A percentile compares a stretch with the other conserved stretches of the same genome.
Conservation (phyloP, 2,797 vertebrate genomes). For the Poeciliopsis gracilis region DNA sequence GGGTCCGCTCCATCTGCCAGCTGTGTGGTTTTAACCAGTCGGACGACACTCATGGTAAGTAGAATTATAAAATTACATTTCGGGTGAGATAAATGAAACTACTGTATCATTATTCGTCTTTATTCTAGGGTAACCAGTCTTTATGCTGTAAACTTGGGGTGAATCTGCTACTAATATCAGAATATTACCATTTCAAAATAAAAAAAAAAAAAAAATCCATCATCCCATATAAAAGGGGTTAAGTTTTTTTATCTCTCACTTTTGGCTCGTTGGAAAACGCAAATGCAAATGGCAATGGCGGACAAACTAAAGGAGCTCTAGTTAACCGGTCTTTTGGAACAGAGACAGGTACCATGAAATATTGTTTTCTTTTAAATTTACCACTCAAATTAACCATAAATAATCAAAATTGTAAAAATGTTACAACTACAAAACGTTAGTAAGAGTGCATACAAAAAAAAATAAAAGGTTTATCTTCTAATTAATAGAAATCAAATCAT, state of each 20-base stretch:
- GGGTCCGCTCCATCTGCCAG: slow-evolving; percentile 98
- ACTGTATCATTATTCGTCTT: not conserved
- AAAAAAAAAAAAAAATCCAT: not conserved
- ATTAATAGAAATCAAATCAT: not conserved
- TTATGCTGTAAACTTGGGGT: not conserved
- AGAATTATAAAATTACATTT: not conserved
- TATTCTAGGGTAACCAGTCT: not conserved
- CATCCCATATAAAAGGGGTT: not conserved
- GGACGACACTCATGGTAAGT: slow-evolving; percentile 90
- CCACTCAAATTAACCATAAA: not conserved
- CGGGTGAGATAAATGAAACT: not conserved
- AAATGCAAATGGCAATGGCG: not conserved
- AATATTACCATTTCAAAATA: not conserved
- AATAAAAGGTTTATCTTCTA: not conserved
- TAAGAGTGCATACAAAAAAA: not conserved
- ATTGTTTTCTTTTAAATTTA: not conserved
- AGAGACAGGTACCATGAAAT: not conserved
- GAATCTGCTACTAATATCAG: not conserved
- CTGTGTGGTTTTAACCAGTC: slow-evolving; percentile 99
- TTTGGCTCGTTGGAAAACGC: not conserved
- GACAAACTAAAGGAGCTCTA: not conserved
- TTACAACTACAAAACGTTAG: not conserved
- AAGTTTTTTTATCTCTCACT: not conserved
- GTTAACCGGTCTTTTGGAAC: not conserved
- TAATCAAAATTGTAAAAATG: not conserved